phyloP scores from a whole-genome alignment of 2,888 invertebrate species.

The Acrocera orbiculus region DNA sequence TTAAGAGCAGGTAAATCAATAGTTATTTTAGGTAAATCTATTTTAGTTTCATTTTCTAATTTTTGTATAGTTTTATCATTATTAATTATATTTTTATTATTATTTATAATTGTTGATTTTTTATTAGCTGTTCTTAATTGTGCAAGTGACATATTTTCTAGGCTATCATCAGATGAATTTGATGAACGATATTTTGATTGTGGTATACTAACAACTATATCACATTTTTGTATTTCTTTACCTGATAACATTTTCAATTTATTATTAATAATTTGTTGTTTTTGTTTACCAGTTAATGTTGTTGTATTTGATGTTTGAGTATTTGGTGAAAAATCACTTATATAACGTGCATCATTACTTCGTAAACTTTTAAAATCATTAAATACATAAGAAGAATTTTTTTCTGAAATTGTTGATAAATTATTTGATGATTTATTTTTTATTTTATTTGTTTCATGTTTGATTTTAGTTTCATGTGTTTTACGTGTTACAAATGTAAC shows the following conservation, averaged over 20 bases:
- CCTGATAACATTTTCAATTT: background rate
- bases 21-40: conserved; percentile 20
- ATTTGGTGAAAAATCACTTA: conserved; percentile 20
- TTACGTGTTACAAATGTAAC: conserved; percentile 19
- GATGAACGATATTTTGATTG: conserved; percentile 22
- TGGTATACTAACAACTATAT: conserved; percentile 28
- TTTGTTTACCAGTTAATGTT: background rate
- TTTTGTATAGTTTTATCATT: background rate
- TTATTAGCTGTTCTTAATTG: conserved; percentile 27
- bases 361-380: conserved; percentile 29
- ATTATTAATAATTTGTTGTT: background rate
- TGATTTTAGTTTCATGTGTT: conserved; percentile 11
- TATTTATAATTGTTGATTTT: conserved; percentile 11
- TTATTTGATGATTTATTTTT: conserved; percentile 1
- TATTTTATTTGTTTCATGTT: conserved; percentile 3
- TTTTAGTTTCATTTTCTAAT: conserved; percentile 18
- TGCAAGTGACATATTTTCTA: conserved; percentile 20
- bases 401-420: background rate
- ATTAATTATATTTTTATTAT: background rate
- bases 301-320: conserved; percentile 10
- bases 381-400: no score
- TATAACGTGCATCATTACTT: conserved; percentile 27
- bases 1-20: conserved; percentile 22
- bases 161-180: conserved; percentile 20
- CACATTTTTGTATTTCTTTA: conserved; percentile 16